phyloP scores from a whole-genome alignment of 2,797 vertebrate genomes.

The Muscicapa comitata region DNA sequence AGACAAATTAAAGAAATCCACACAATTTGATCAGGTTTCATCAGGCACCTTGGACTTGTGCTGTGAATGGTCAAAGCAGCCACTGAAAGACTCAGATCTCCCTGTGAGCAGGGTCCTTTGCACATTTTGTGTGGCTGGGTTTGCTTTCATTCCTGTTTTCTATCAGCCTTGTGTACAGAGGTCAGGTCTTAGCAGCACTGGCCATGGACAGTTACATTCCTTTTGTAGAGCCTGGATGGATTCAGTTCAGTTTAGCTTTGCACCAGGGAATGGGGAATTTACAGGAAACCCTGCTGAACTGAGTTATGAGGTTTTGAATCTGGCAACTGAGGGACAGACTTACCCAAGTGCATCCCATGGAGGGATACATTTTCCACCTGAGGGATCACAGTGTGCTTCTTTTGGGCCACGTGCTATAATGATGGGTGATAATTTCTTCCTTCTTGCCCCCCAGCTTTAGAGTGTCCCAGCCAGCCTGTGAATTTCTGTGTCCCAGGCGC shows the following conservation, averaged over 20 bases:
- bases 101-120: neutral
- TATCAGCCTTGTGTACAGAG: neutral
- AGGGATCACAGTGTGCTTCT: accelerated
- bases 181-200: neutral
- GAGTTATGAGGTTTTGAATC: neutral
- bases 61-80: neutral
- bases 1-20: neutral
- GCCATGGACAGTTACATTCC: neutral
- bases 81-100: neutral
- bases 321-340: neutral
- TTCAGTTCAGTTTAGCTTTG: neutral
- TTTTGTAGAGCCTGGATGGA: neutral
- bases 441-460: neutral
- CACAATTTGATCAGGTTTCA: neutral
- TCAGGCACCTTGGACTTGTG: neutral
- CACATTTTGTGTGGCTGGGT: neutral
- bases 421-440: neutral
- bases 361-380: accelerated
- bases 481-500: neutral
- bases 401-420: accelerated
- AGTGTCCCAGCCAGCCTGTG: neutral
- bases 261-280: neutral
- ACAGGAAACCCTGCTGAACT: neutral
- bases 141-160: neutral
- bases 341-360: accelerated